Conservation (phyloP, 2,113 vertebrate genomes). For the Pteronura brasiliensis region DNA sequence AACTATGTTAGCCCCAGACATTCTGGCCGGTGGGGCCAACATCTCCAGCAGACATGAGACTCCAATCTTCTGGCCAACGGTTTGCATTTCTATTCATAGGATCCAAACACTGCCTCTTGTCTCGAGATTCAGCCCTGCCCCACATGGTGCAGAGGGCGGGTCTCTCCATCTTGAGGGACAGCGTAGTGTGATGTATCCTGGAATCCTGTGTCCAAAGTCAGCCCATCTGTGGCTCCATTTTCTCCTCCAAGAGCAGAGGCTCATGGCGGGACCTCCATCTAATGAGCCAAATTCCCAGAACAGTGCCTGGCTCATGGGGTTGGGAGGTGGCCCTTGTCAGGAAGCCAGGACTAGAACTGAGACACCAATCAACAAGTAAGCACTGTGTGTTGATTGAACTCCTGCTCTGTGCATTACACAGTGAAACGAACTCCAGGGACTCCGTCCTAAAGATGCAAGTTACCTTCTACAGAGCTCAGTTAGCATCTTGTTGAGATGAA, state of each 20-base stretch:
- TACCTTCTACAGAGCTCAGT: background rate
- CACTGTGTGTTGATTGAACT: background rate
- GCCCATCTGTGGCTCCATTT: background rate
- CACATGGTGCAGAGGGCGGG: background rate
- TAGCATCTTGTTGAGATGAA: background rate
- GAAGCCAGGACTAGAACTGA: background rate
- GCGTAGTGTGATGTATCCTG: fast-evolving
- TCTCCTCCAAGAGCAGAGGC: background rate
- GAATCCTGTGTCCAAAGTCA: background rate
- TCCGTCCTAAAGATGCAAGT: background rate
- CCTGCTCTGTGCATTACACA: fast-evolving
- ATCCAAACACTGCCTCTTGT: background rate
- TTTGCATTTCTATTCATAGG: background rate
- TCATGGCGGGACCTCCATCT: background rate
- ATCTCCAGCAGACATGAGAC: fast-evolving
- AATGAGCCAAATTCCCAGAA: background rate
- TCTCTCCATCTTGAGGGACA: background rate
- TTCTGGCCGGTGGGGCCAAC: fast-evolving
- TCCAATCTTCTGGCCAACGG: background rate
- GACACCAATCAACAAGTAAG: no score
- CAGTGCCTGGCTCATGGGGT: fast-evolving
- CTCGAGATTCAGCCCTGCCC: background rate
- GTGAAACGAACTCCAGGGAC: background rate
- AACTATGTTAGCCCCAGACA: background rate
- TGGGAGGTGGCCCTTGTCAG: background rate